Evolutionary conservation across 2,888 invertebrate species (phyloP), one percentile per base, ranked within the genome.

Genomic region (Latheticus oryzae): DNA sequence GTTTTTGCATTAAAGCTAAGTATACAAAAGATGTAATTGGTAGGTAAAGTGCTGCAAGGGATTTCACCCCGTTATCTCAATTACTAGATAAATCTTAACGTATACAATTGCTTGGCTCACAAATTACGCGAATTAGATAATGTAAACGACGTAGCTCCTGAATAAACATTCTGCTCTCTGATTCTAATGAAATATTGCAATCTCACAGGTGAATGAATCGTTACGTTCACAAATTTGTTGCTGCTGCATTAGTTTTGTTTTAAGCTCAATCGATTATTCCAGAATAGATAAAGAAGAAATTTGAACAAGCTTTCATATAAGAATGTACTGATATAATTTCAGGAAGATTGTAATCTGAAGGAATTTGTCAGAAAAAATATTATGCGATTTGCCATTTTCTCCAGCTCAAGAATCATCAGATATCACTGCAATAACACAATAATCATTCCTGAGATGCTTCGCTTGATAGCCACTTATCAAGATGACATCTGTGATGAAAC

Each of bases 81-180:
- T 56, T 56, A 56, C 30, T 23, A 30, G 35, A 26, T 35, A 16
- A 54, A 54, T 54, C 45, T 37, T 37, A 48, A 45, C 19, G 30
- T 45, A 26, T 47, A 30, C 54, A 43, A 56, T 48, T 56, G 24
- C 40, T 40, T 33, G 48, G 37, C 35, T 57, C 19, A 30, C 52
- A 58, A 58, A 52, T 52, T 58, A 52, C 51, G 13, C 11, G 45
- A 58, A 45, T 58, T 45, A 45, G 58, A 58, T 58, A 58, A 52
- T 57, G 43, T 43, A 57, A 57, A 58, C 52, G 52, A 35, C 37
- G 32, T 19, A 52, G 43, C 51, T 50, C 30, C 32, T 52, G 52
- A 38, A 45, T 38, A 51, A 51, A 57, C 57, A 57, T 23, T 23
- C 42, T 21, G 35, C 8, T 32, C 21, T 16, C 37, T 37, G 26